Evolutionary conservation across 2,113 vertebrate genomes (phyloP), one percentile per base, ranked within the genome.

Genomic region (Micronisus gabar): DNA sequence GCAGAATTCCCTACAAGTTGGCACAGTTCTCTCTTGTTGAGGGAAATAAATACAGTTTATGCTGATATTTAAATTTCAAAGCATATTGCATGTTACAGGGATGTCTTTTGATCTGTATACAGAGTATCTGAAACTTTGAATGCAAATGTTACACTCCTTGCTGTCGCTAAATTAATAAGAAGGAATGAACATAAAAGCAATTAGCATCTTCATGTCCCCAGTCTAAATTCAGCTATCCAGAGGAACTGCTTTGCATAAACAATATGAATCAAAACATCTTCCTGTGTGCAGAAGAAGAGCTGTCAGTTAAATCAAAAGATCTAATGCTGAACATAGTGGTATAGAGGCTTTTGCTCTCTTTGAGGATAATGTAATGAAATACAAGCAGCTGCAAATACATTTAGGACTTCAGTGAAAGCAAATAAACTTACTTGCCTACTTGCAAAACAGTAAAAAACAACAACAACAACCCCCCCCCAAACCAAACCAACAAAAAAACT

Each of bases 81-180:
- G 34, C 47, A 15, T 84, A 34, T 67, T 93, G 40, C n/a, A 43
- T 75, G 38, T 75, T 80, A 68, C 34, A 41, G 36, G 48, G 45
- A 36, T 87, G 36, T 90, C 76, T 93, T 91, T 81, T 93, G 89
- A 84, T 96, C 63, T 95, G 16, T 53, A 15, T 71, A 43, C 34
- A 38, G 80, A 68, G 21, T 41, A 81, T 58, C 38, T 88, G 72
- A 94, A 93, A 63, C 73, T 67, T 86, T n/a, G 63, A 89, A 91
- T 93, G 47, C 72, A 81, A 71, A 73, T 30, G 26, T 81, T 81
- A 48, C 30, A 47, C 8, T 88, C 34, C 32, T 83, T 74, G 41
- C 72, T 91, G 18, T 91, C 93, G 43, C 61, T 89, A 93, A 92
- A 91, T 84, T 91, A 95, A 81, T 81, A 81, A 81, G 59, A 59